Evolutionary conservation across 2,888 invertebrate species (phyloP).

Genomic region (Dasypolia templi): DNA sequence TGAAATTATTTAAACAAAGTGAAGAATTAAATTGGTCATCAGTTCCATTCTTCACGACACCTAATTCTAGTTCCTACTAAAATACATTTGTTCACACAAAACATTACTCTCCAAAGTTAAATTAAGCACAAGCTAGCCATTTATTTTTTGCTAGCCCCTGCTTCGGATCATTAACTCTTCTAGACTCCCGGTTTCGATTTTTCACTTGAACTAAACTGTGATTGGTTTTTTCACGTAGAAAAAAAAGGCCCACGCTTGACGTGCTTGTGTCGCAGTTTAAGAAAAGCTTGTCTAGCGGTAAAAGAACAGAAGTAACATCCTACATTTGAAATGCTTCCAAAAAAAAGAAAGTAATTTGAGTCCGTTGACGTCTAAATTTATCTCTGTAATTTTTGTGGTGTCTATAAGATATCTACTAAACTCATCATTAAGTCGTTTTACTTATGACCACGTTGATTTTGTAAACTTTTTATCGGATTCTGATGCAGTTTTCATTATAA

Average conservation of each 20-base stretch:
- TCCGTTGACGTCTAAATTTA: background rate
- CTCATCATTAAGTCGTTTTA: no score
- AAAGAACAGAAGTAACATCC: background rate
- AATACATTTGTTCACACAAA: background rate
- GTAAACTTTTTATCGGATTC: no score
- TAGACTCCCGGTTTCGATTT: constrained; percentile 35
- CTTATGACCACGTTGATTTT: no score
- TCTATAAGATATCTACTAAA: no score
- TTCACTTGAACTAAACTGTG: constrained; percentile 37
- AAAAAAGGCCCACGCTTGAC: background rate
- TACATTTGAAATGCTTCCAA: background rate
- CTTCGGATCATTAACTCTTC: constrained; percentile 43
- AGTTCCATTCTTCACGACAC: background rate
- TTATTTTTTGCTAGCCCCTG: constrained; percentile 33
- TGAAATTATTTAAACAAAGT: no score
- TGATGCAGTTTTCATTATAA: no score
- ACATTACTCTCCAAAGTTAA: constrained; percentile 29
- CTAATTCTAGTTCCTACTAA: background rate
- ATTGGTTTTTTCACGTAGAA: constrained; percentile 31
- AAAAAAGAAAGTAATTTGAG: background rate
- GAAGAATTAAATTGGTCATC: background rate
- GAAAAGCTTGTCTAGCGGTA: background rate
- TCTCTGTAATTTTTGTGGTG: background rate
- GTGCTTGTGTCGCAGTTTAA: background rate
- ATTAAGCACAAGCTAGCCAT: constrained; percentile 25